Evolutionary conservation across 2,888 invertebrate species (phyloP).

Genomic region (Plebejus anna): DNA sequence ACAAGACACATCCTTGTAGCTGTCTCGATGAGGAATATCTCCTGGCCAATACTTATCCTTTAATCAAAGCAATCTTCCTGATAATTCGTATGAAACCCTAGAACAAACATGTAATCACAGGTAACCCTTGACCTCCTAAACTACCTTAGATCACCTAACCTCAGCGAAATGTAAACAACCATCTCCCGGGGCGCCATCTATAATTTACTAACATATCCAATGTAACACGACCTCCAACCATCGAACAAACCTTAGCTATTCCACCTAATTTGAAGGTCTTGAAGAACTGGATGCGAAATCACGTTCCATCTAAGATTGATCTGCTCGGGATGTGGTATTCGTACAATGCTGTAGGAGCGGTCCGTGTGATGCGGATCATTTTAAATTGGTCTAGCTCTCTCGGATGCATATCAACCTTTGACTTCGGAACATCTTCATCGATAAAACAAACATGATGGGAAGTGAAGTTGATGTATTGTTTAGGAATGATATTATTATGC

Average conservation of each 20-base stretch:
- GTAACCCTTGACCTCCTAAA: conserved; percentile 70
- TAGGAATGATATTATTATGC: neutral
- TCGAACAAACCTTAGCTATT: neutral
- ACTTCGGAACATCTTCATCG: conserved; percentile 77
- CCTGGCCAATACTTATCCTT: conserved; percentile 5
- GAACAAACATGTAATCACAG: conserved; percentile 66
- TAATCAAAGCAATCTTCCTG: conserved; percentile 16
- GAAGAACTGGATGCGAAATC: conserved; percentile 29
- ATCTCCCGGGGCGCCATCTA: conserved; percentile 77
- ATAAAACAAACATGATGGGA: conserved; percentile 60
- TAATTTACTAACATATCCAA: conserved; percentile 75
- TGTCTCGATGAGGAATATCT: neutral
- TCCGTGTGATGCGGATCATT: conserved; percentile 37
- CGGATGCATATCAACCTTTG: conserved; percentile 78
- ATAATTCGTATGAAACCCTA: conserved; percentile 7
- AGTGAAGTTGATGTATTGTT: neutral
- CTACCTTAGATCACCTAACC: conserved; percentile 61
- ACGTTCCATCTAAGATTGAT: conserved; percentile 16
- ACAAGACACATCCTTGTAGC: neutral
- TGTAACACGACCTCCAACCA: conserved; percentile 43
- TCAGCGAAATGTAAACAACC: conserved; percentile 76
- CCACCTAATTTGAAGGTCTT: conserved; percentile 28
- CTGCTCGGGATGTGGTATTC: conserved; percentile 23
- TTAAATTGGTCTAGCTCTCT: conserved; percentile 56
- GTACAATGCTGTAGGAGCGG: conserved; percentile 7